phyloP scores from a whole-genome alignment of 1,140 invertebrate species.

The Papilio dardanus region DNA sequence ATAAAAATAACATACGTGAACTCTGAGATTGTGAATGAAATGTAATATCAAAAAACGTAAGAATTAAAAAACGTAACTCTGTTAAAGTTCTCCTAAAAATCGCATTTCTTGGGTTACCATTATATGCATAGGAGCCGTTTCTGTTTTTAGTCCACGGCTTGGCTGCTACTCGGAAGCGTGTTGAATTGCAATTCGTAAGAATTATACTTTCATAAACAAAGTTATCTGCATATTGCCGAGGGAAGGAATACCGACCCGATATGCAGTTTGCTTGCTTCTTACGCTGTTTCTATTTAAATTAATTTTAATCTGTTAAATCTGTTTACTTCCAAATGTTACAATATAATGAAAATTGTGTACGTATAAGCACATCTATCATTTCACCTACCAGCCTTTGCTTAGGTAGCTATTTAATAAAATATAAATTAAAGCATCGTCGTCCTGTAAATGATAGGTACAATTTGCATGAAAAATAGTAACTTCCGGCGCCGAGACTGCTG shows the following conservation, averaged over 20 bases:
- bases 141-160: no score
- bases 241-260: background rate
- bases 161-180: background rate
- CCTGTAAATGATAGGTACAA: constrained; percentile 32
- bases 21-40: background rate
- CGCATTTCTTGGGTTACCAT: background rate
- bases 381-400: no score
- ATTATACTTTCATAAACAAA: background rate
- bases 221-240: no score
- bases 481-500: constrained; percentile 49
- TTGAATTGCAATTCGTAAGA: background rate
- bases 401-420: background rate
- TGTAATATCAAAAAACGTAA: no score
- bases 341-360: no score
- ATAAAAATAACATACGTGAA: background rate
- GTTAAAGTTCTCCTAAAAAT: background rate
- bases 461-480: constrained; percentile 51
- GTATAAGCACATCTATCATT: no score
- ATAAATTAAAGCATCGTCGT: background rate
- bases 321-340: no score
- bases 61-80: no score
- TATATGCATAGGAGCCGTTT: background rate
- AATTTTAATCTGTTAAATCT: background rate
- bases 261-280: background rate
- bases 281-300: background rate